A percentile compares a stretch with the other conserved stretches of the same genome.
phyloP scores from a whole-genome alignment of 2,888 invertebrate genomes.

The Brachycybe producta region DNA sequence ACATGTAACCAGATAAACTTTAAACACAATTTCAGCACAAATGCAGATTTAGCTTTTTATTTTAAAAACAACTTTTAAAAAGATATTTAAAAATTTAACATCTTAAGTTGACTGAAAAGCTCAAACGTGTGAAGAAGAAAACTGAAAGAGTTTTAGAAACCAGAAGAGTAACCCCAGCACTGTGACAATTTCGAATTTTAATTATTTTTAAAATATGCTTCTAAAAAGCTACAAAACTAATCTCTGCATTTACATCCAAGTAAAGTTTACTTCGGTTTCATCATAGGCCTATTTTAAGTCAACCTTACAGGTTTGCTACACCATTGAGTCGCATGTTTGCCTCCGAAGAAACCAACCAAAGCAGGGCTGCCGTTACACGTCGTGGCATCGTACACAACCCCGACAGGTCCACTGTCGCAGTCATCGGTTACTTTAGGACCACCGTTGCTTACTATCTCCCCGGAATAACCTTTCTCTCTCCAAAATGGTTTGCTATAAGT shows the following conservation, averaged over 20 bases:
- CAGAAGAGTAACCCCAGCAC: too few species aligned
- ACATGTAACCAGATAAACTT: too few species aligned
- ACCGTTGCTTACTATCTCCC: conserved; percentile 30
- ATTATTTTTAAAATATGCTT: not conserved
- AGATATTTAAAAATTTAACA: too few species aligned
- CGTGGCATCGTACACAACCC: conserved; percentile 31
- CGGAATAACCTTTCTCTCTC: conserved; percentile 30
- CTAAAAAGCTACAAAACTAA: not conserved
- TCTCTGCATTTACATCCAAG: not conserved
- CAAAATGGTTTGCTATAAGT: conserved; percentile 35
- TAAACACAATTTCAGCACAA: too few species aligned
- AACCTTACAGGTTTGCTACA: conserved; percentile 23
- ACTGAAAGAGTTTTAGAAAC: too few species aligned
- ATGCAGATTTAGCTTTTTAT: too few species aligned
- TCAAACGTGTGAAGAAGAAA: too few species aligned
- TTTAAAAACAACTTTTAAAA: too few species aligned
- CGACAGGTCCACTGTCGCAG: conserved; percentile 30
- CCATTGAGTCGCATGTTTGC: conserved; percentile 28
- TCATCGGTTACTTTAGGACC: conserved; percentile 28
- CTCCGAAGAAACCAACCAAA: conserved; percentile 32
- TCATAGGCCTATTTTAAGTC: too few species aligned
- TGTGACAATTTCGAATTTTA: too few species aligned
- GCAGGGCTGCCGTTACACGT: conserved; percentile 31
- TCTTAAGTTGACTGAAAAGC: too few species aligned
- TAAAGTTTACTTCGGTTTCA: not conserved